Base-by-base conservation (phyloP, 2,888 invertebrate species). In the Sceliomorpha sp. region DNA sequence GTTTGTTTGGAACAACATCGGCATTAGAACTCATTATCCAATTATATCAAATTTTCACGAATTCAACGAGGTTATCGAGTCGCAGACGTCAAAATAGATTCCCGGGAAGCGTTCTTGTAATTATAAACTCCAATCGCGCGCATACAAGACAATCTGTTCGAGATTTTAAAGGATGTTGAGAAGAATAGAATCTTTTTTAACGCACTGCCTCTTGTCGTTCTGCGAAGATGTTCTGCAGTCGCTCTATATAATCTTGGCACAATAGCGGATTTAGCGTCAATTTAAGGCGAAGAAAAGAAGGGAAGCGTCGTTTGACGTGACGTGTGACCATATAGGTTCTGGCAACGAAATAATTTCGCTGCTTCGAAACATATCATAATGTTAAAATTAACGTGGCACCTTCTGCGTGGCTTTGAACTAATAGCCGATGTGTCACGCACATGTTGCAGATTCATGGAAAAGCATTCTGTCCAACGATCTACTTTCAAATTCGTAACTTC, bases 31-130 rank as follows among this genome's bases (percentile, higher is more conserved):
- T 69, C 51, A 81, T 84, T 84, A 81, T 81, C 84, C 84, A 86
- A 84, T 86, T 85, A 84, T 79, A 73, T 72, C 74, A 80, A 72
- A 83, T 84, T 84, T 83, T 74, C 79, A 78, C 79, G 76, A 79
- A 82, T 85, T 82, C 81, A 84, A 85, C 83, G 77, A 83, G 83
- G 63, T 77, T 82, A 79, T 78, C 83, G 82, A 84, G 80, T 83
- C 80, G 84, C 85, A 86, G 83, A 85, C 85, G 85, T 83, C 82
- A 82, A 77, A 75, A 56, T 66, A 69, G 51, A 73, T 62, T 67
- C 70, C 62, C 59, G 48, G 50, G 62, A 68, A 59, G 67, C 48
- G 58, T 58, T 73, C 63, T 50, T 48, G 60, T 58, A 58, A 67
- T 68, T 73, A 78, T 74, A 78, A 75, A 74, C 77, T 74, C 72